These are phyloP conservation scores for Crocidura indochinensis DNA, from an alignment of 2,797 vertebrate species.

Conservation along the genomic window DNA sequence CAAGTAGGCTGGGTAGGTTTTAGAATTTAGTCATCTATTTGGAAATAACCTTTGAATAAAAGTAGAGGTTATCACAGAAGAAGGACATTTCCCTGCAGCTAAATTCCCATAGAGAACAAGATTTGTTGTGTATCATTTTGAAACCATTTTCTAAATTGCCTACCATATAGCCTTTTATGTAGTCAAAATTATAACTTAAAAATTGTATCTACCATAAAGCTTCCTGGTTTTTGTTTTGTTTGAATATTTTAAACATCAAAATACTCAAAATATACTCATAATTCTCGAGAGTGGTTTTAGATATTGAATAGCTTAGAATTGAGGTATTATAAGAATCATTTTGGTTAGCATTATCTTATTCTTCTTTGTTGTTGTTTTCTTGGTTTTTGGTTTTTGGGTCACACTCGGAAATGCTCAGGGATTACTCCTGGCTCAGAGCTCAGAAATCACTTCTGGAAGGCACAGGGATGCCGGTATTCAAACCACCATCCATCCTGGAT, in stretches of 20 bases:
- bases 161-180: slow-evolving; percentile 28
- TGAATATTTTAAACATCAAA: slow-evolving; percentile 51
- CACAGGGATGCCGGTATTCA: too few species aligned
- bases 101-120: slow-evolving; percentile 29
- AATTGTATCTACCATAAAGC: slow-evolving; percentile 26
- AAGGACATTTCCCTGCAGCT: background rate
- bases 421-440: too few species aligned
- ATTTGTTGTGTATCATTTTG: slow-evolving; percentile 46
- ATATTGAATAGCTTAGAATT: slow-evolving; percentile 46
- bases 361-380: too few species aligned
- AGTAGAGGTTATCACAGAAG: background rate
- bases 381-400: too few species aligned
- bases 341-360: background rate
- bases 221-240: slow-evolving; percentile 42
- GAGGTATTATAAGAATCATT: slow-evolving; percentile 49
- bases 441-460: too few species aligned
- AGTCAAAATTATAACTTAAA: slow-evolving; percentile 68
- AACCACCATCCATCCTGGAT: too few species aligned
- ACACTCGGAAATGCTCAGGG: too few species aligned
- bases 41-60: background rate
- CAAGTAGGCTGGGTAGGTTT: background rate
- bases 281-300: slow-evolving; percentile 2
- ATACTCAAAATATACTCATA: background rate
- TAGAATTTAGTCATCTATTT: slow-evolving; percentile 1
- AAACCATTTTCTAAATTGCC: slow-evolving; percentile 70